A percentile compares a stretch with the other conserved stretches of the same genome.
Evolutionary conservation across 2,113 vertebrate genomes (phyloP).

Genomic region (Boulengeromyrus knoepffleri): DNA sequence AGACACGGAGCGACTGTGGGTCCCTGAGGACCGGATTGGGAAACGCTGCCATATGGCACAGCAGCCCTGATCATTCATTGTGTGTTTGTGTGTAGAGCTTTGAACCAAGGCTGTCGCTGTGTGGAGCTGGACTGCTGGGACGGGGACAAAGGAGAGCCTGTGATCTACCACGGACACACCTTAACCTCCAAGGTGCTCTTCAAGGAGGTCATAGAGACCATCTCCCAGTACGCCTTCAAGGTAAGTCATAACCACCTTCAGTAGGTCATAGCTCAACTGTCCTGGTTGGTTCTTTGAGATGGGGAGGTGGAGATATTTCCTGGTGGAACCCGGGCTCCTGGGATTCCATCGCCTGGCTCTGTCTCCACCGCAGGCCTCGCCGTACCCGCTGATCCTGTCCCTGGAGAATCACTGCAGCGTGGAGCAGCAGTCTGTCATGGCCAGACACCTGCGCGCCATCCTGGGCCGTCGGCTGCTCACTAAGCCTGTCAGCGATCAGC

Average conservation of each 20-base stretch:
- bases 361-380: constrained; percentile 62
- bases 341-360: not conserved
- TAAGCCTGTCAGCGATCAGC: constrained; percentile 51
- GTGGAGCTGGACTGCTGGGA: constrained; percentile 98
- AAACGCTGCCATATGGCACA: not conserved
- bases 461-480: constrained; percentile 79
- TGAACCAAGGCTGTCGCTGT: constrained; percentile 86
- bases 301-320: not conserved
- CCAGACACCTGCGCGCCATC: constrained; percentile 73
- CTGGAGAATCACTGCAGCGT: constrained; percentile 92
- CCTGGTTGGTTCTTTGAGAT: not conserved
- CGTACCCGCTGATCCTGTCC: constrained; percentile 86
- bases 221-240: constrained; percentile 79
- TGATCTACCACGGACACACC: constrained; percentile 87
- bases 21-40: no score
- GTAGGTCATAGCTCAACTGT: not conserved
- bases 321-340: not conserved
- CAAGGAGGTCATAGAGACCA: constrained; percentile 80
- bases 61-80: not conserved
- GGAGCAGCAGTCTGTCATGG: constrained; percentile 90
- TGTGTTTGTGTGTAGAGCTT: constrained; percentile 59
- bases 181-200: constrained; percentile 92
- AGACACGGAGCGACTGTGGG: not conserved
- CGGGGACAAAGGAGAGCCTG: constrained; percentile 77
- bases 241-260: constrained; percentile 37